Conservation (phyloP, 2,888 invertebrate genomes). For the Tachina grossa region DNA sequence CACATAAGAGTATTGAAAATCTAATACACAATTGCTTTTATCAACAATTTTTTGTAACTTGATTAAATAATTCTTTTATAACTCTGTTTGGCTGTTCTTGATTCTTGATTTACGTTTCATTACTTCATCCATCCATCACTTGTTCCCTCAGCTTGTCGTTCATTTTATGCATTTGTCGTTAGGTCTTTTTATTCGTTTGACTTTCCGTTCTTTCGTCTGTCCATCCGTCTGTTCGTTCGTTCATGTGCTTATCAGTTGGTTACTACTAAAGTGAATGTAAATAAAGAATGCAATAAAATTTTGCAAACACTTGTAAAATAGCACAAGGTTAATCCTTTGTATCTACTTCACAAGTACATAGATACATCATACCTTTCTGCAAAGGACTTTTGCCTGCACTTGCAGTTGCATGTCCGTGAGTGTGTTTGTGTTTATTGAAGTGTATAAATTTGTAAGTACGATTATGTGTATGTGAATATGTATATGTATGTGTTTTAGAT, state of each 20-base stretch:
- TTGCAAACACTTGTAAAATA: slow-evolving; percentile 54
- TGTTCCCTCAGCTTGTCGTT: slow-evolving; percentile 5
- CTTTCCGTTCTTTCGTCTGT: background rate
- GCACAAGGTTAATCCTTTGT: slow-evolving; percentile 65
- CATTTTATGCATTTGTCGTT: slow-evolving; percentile 23
- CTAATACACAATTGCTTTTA: too few relatives aligned
- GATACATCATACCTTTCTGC: slow-evolving; percentile 13
- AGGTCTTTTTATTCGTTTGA: background rate
- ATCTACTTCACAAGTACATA: slow-evolving; percentile 47
- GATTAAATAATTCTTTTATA: slow-evolving; percentile 2
- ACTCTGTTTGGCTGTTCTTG: slow-evolving; percentile 12
- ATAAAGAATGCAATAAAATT: slow-evolving; percentile 45
- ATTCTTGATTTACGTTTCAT: slow-evolving; percentile 40
- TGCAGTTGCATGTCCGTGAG: background rate
- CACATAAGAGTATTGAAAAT: too few relatives aligned
- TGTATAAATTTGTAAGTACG: background rate
- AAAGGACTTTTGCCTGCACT: background rate
- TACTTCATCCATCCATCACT: slow-evolving; percentile 40
- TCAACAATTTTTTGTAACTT: background rate
- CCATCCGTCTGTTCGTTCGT: slow-evolving; percentile 6
- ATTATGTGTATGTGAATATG: background rate
- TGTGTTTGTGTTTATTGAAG: slow-evolving; percentile 16
- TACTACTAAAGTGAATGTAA: slow-evolving; percentile 35
- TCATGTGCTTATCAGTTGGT: slow-evolving; percentile 6
- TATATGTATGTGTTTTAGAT: background rate